A percentile compares a stretch with the other conserved stretches of the same genome.
Evolutionary conservation across 2,113 vertebrate species (phyloP).

Genomic region (Larimichthys crocea): DNA sequence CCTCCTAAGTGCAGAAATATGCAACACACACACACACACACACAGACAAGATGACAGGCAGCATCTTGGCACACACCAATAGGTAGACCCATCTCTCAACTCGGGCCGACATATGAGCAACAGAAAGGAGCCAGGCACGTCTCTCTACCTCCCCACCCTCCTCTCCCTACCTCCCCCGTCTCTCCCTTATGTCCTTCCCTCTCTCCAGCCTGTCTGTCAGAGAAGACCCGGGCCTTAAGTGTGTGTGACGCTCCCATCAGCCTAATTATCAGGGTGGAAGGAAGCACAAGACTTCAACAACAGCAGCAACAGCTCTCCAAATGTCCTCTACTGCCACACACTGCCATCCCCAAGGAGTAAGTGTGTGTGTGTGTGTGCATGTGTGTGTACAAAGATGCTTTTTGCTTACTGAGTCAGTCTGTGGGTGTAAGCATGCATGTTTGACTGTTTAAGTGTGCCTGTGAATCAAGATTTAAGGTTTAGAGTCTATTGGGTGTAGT

Average conservation of each 20-base stretch:
- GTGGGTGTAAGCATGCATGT: background rate
- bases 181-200: constrained; percentile 31
- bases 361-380: background rate
- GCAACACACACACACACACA: constrained; percentile 2
- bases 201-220: constrained; percentile 45
- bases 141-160: background rate
- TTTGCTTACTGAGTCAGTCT: background rate
- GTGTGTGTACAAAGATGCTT: background rate
- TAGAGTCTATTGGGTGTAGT: background rate
- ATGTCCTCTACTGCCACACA: constrained; percentile 70
- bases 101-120: constrained; percentile 40
- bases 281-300: constrained; percentile 50
- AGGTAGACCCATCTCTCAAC: constrained; percentile 19
- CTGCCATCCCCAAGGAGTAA: constrained; percentile 24
- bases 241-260: constrained; percentile 66
- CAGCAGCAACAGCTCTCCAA: constrained; percentile 49
- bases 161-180: background rate
- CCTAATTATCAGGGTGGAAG: constrained; percentile 67
- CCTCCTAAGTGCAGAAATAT: constrained; percentile 17
- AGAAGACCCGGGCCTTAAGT: constrained; percentile 23
- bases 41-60: background rate
- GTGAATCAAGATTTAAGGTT: constrained; percentile 13
- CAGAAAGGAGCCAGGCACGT: constrained; percentile 41
- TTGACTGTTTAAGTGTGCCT: constrained; percentile 13
- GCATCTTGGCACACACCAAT: constrained; percentile 31